A percentile compares a stretch with the other conserved stretches of the same genome.
phyloP scores from a whole-genome alignment of 2,113 vertebrate genomes.

The Dipodomys ordii region DNA sequence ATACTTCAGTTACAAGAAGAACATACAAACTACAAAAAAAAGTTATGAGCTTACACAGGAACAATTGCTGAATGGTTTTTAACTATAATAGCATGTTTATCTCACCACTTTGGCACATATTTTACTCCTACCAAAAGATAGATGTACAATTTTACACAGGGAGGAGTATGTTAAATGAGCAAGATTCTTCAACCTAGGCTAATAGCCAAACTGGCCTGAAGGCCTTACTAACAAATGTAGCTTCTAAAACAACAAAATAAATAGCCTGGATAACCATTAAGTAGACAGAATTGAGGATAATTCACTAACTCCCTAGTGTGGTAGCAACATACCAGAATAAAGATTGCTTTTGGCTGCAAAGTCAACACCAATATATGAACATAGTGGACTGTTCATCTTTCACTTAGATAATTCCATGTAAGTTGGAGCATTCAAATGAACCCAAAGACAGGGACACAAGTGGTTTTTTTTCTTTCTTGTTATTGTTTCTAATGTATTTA shows the following conservation, averaged over 20 bases:
- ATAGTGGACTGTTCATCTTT: neutral
- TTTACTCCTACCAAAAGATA: conserved; percentile 45
- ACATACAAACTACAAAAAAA: conserved; percentile 47
- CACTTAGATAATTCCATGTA: neutral
- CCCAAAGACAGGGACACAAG: too few species aligned
- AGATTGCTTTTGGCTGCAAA: conserved; percentile 19
- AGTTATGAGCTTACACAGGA: neutral
- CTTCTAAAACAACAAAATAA: conserved; percentile 72
- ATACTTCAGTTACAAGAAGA: conserved; percentile 30
- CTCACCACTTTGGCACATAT: conserved; percentile 19
- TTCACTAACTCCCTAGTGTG: conserved; percentile 50
- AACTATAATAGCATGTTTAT: conserved; percentile 2
- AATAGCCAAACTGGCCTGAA: conserved; percentile 69
- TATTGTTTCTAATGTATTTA: too few species aligned
- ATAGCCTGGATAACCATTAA: conserved; percentile 47
- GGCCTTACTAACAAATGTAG: conserved; percentile 64
- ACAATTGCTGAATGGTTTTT: neutral
- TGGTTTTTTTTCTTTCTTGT: too few species aligned
- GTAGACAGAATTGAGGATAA: conserved; percentile 53
- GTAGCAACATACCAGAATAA: conserved; percentile 29
- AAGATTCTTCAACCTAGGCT: conserved; percentile 72
- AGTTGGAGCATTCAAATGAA: neutral
- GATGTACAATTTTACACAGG: conserved; percentile 46
- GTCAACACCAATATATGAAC: neutral
- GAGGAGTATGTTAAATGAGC: conserved; percentile 65